These are phyloP conservation scores for Ammodytes dubius DNA, from an alignment of 2,113 vertebrate species.

Conservation along the genomic window DNA sequence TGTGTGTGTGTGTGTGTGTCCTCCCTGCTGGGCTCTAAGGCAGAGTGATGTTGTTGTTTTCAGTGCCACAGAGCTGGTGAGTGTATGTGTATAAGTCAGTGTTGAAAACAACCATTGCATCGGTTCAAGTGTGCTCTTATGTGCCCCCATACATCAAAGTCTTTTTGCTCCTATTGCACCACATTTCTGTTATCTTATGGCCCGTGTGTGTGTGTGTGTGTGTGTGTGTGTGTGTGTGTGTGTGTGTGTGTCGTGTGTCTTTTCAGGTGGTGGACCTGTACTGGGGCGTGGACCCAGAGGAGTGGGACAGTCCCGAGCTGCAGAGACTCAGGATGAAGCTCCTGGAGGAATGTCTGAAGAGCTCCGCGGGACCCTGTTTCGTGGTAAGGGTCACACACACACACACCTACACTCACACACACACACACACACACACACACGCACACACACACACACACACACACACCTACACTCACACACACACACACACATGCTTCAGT, in stretches of 20 bases:
- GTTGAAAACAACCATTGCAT: neutral
- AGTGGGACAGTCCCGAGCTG: constrained; percentile 96
- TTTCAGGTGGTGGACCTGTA: constrained; percentile 96
- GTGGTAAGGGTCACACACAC: constrained; percentile 91
- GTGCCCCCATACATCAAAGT: too few relatives aligned
- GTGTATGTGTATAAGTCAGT: neutral
- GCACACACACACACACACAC: too few relatives aligned
- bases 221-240: constrained; percentile 33
- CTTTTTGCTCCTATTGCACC: too few relatives aligned
- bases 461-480: too few relatives aligned
- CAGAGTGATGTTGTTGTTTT: neutral
- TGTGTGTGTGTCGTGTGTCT: constrained; percentile 28
- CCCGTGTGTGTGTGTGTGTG: constrained; percentile 24
- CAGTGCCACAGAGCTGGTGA: constrained; percentile 9
- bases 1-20: constrained; percentile 1
- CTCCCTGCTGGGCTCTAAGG: constrained; percentile 11
- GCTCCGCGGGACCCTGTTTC: constrained; percentile 98
- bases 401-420: too few relatives aligned
- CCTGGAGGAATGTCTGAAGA: constrained; percentile 97
- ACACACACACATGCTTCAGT: neutral
- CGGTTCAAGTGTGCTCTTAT: neutral
- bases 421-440: too few relatives aligned
- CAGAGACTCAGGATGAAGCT: constrained; percentile 96
- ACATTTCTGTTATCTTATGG: too few relatives aligned
- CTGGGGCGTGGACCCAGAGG: constrained; percentile 94